Base-by-base conservation (phyloP, 2,113 vertebrate species). In the Cromileptes altivelis region DNA sequence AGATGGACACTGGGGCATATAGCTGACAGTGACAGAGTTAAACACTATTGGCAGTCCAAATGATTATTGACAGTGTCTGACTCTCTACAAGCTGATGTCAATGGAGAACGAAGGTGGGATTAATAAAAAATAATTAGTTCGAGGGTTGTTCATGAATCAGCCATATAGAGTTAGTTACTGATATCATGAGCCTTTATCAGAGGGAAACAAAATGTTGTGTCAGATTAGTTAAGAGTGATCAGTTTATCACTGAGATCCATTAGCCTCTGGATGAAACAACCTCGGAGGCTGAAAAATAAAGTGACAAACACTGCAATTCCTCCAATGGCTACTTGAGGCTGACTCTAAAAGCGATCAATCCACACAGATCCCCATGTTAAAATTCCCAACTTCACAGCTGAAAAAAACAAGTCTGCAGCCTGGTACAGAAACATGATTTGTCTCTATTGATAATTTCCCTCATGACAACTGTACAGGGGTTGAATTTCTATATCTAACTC, bases 1-100 rank as follows among this genome's bases (percentile, higher is more conserved):
- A 80, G 50, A 21, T 4, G 50, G 63, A 81, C 62, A 80, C 61
- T 23, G 42, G 72, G 71, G 60, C 70, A 70, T 45, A 50, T 15
- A 83, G 75, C 40, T 81, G 80, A 84, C 63, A 75, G 53, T 73
- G 75, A 80, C 53, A 15, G 56, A 85, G 68, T 75, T 81, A 70
- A 90, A 86, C 60, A 61, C 30, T 52, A 80, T 52, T 77, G 77
- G 37, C 64, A 75, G 50, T 18, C 27, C 23, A 75, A 89, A 78
- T 11, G 42, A 37, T 73, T 86, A 72, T 62, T 64, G 71, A 75
- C 67, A 73, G 53, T 49, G 58, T 87, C 30, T 11, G 72, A 12
- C 27, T 57, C 52, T 75, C 52, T 77, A 71, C 72, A 77, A 50
- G 55, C 50, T 75, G 42, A 23, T 47, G 40, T 47, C 21, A 58